phyloP scores from a whole-genome alignment of 2,888 invertebrate species.

The Cataglyphis livida region DNA sequence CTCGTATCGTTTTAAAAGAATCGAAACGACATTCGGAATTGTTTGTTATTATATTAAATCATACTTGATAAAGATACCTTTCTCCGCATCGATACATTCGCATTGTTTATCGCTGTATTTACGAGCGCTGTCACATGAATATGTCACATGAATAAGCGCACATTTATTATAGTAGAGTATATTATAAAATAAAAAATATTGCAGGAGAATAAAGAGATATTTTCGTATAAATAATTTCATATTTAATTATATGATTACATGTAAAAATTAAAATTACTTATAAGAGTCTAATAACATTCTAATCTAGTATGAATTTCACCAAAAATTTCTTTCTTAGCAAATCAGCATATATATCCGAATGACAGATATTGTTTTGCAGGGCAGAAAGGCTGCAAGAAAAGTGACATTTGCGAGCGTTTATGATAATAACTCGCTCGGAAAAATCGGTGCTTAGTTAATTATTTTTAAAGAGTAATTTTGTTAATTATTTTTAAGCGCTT shows the following conservation, averaged over 20 bases:
- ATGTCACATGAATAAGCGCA: neutral
- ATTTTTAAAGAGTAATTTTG: neutral
- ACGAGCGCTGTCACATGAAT: neutral
- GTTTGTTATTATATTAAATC: neutral
- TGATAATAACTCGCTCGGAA: neutral
- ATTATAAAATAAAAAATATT: neutral
- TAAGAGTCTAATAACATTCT: neutral
- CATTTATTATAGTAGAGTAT: too few relatives aligned
- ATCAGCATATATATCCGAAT: neutral
- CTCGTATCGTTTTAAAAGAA: neutral
- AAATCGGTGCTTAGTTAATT: neutral
- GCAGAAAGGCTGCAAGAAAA: neutral
- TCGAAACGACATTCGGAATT: neutral
- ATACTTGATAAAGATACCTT: neutral
- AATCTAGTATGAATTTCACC: neutral
- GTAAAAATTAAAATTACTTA: neutral
- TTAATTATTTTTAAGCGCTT: constrained; percentile 19
- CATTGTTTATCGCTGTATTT: neutral
- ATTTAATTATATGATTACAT: neutral
- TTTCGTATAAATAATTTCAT: neutral
- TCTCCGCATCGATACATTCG: neutral
- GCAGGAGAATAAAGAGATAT: neutral
- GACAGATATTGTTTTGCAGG: constrained; percentile 1
- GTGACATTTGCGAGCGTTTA: neutral
- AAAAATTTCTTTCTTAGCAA: constrained; percentile 2